These are phyloP conservation scores for Pipistrellus pygmaeus DNA, from an alignment of 2,797 vertebrate species.

Conservation along the genomic window DNA sequence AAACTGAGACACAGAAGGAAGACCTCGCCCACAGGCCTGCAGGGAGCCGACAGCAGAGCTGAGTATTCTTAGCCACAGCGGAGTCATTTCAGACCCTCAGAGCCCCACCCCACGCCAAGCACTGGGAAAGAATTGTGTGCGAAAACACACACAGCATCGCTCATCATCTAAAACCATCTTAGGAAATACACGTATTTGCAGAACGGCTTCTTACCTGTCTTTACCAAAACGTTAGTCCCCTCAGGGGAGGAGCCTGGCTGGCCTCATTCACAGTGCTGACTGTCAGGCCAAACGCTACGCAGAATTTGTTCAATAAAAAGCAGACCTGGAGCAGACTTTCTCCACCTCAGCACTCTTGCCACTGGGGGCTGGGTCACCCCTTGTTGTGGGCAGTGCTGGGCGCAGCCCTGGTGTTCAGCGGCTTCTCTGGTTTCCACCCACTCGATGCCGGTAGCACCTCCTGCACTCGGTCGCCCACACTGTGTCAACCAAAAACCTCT, in stretches of 20 bases:
- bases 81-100: too few species aligned
- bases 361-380: fast-evolving
- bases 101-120: background rate
- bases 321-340: background rate
- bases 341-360: fast-evolving
- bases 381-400: fast-evolving
- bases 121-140: fast-evolving
- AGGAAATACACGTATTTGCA: background rate
- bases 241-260: fast-evolving
- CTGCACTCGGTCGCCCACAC: background rate
- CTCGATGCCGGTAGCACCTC: background rate
- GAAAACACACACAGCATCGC: background rate
- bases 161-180: background rate
- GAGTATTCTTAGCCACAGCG: fast-evolving
- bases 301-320: too few species aligned
- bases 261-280: background rate
- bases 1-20: background rate
- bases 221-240: background rate
- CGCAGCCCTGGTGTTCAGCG: fast-evolving
- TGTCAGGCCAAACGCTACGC: too few species aligned
- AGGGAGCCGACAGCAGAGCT: too few species aligned
- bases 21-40: background rate
- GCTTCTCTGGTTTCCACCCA: background rate
- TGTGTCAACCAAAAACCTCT: background rate
- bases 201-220: background rate